phyloP scores from a whole-genome alignment of 2,113 vertebrate species.

The Globicephala melas region DNA sequence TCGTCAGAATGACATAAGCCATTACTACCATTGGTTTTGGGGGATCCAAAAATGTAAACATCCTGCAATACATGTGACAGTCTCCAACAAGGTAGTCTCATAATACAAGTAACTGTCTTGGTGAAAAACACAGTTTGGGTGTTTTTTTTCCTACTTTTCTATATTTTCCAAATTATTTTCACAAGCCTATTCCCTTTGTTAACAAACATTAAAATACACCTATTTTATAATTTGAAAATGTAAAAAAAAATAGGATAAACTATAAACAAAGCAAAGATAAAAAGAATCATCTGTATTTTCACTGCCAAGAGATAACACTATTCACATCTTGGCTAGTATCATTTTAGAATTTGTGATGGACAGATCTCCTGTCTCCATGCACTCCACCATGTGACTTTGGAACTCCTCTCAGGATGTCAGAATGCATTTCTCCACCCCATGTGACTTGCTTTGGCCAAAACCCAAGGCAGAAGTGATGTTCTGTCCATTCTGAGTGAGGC shows the following conservation, averaged over 20 bases:
- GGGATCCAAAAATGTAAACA: background rate
- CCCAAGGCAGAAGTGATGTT: accelerated
- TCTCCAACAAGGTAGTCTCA: background rate
- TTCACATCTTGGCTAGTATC: background rate
- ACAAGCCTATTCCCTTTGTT: background rate
- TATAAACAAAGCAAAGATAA: background rate
- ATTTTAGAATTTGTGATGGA: background rate
- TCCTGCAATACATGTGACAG: background rate
- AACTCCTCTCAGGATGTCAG: background rate
- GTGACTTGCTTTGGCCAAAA: background rate
- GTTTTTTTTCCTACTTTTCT: background rate
- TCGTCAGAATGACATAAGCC: background rate
- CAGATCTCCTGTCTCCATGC: background rate
- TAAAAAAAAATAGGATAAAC: background rate
- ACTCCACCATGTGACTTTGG: background rate
- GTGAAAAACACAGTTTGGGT: background rate
- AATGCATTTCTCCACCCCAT: background rate
- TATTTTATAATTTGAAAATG: background rate
- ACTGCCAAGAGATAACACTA: background rate
- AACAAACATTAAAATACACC: background rate
- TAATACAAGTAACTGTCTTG: background rate
- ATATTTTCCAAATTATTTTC: background rate
- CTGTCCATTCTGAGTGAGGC: accelerated
- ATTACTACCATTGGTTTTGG: accelerated
- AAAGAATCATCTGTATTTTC: background rate